Base-by-base conservation (phyloP, 37 sponge, comb jelly and placozoan genomes). In the Bolinopsis microptera region DNA sequence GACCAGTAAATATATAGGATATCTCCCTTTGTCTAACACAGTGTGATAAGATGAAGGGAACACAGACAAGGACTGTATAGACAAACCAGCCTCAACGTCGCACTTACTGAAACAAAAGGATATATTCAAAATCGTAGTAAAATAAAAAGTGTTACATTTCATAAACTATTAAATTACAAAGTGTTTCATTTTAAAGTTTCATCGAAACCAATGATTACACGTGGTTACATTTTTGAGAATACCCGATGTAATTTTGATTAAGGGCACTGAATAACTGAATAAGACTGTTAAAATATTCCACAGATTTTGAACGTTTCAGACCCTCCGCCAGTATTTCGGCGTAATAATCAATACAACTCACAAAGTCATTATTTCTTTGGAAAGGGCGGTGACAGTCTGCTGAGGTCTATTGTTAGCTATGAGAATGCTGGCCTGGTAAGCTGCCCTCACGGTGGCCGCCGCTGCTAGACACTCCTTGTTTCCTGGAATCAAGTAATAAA, bases 71-170 rank as follows among this genome's bases (percentile, higher is more conserved):
- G 90, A 86, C 30, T 86, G 90, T 22, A 86, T 41, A 1, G 90
- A 86, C 28, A 86, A 38, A 28, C 90, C 90, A 39, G 90, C 90
- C 35, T 86, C 90, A 1, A 86, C 90, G 36, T 86, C 90, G 39
- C 90, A 86, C 31, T 86, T 86, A 34, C 75, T 72, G 75, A 72
- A 72, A 72, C 3, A 30, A 72, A n/a, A n/a, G n/a, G n/a, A n/a
- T n/a, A n/a, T n/a, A n/a, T n/a, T n/a, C n/a, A n/a, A n/a, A n/a
- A n/a, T n/a, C n/a, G n/a, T n/a, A n/a, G n/a, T n/a, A n/a, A n/a
- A n/a, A n/a, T n/a, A n/a, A n/a, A n/a, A n/a, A n/a, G n/a, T n/a
- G n/a, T n/a, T n/a, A n/a, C n/a, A n/a, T n/a, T n/a, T n/a, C n/a
- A n/a, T n/a, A n/a, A n/a, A n/a, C n/a, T n/a, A n/a, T n/a, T n/a